Percentiles rank a stretch among this genome's conserved stretches.
These are phyloP conservation scores for Selene dorsalis DNA, from an alignment of 2,797 vertebrate species.

Conservation along the genomic window DNA sequence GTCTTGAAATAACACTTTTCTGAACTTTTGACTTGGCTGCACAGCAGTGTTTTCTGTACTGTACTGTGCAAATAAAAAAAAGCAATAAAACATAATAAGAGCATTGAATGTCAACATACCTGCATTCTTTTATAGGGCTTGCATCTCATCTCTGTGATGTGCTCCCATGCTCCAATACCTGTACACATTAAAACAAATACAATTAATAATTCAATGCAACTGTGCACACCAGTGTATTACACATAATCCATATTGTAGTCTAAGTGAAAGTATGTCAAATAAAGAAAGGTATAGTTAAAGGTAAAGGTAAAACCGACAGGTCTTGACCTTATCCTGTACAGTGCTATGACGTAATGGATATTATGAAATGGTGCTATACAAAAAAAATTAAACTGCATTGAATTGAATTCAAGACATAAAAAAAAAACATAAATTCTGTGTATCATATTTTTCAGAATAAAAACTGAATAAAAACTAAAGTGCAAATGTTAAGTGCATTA, in stretches of 20 bases:
- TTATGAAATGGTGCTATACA: no score
- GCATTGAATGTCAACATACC: slow-evolving; percentile 79
- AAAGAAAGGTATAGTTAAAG: no score
- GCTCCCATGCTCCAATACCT: slow-evolving; percentile 97
- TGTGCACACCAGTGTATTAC: neutral
- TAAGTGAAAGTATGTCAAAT: neutral
- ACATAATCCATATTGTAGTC: neutral
- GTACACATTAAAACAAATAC: slow-evolving; percentile 26
- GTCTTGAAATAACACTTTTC: slow-evolving; percentile 11
- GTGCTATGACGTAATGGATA: no score
- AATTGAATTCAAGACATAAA: neutral
- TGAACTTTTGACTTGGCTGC: slow-evolving; percentile 26
- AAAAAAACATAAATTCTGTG: neutral
- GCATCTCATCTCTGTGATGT: slow-evolving; percentile 90
- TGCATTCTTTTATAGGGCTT: slow-evolving; percentile 96
- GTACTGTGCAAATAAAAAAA: neutral
- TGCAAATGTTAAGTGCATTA: neutral
- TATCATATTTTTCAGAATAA: neutral
- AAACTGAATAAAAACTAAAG: neutral
- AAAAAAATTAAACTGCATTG: no score
- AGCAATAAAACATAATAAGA: neutral
- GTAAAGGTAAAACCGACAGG: no score
- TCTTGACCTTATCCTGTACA: no score
- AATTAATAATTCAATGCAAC: slow-evolving; percentile 6
- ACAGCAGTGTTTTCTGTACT: neutral